phyloP scores from a whole-genome alignment of 2,888 invertebrate species.

The Osmoderma eremita region DNA sequence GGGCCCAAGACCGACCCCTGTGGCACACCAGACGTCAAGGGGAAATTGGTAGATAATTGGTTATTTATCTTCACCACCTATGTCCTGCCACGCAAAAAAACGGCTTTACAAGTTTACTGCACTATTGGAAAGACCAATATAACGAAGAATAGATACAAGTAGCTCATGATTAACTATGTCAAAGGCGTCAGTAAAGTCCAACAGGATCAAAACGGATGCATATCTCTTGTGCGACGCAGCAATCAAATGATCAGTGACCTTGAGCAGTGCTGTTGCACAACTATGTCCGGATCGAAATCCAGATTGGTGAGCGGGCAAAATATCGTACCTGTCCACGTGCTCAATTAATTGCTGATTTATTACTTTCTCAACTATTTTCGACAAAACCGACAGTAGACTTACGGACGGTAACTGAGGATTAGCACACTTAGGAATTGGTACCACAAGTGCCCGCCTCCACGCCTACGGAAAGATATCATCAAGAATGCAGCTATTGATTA shows the following conservation, averaged over 20 bases:
- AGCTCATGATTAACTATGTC: neutral
- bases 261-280: too few species aligned
- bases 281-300: too few species aligned
- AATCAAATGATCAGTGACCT: too few species aligned
- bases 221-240: too few species aligned
- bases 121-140: neutral
- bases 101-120: neutral
- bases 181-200: too few species aligned
- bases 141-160: neutral
- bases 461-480: neutral
- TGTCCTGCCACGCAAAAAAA: neutral
- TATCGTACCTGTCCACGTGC: too few species aligned
- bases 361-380: neutral
- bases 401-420: neutral
- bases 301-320: too few species aligned
- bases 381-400: neutral
- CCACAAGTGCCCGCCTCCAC: neutral
- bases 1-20: too few species aligned
- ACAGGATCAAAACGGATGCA: too few species aligned
- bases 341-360: neutral
- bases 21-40: too few species aligned
- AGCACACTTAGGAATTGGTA: neutral
- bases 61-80: too few species aligned
- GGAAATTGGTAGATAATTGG: too few species aligned
- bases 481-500: constrained; percentile 1